Evolutionary conservation across 1,140 invertebrate genomes (phyloP), one percentile per base, ranked within the genome.

Genomic region (Luehdorfia chinensis): DNA sequence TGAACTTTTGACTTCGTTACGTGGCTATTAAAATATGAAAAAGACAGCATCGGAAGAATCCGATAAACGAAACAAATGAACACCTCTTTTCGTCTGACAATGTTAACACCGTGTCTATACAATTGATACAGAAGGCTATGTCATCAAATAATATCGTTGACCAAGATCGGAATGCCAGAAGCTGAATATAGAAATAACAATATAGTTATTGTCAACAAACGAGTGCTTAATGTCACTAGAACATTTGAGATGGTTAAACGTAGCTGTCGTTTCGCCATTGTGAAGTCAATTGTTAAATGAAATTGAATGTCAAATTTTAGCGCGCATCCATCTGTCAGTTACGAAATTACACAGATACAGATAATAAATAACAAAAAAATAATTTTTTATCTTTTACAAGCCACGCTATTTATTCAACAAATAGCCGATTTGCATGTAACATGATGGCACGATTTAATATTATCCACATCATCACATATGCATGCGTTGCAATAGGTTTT

Each of bases 291-390:
- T 37, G 18, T 37, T 16, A 37, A 23, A 37, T 37, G 18, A 37
- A n/a, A 37, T 11, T 30, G 11, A 37, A 37, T 37, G 34, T 37
- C 18, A 37, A 37, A 16, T 37, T 23, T 37, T 37, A 5, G 34
- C 34, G 34, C 34, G 34, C 15, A 18, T 33, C 18, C 9, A 33
- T 8, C 14, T 33, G 32, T 33, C 32, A 33, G 2, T 15, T 15
- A 9, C 9, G 1, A 16, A 2, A 33, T 13, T 4, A n/a, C n/a
- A n/a, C n/a, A n/a, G n/a, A n/a, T n/a, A n/a, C n/a, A n/a, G n/a
- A n/a, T n/a, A n/a, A n/a, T n/a, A n/a, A n/a, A n/a, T n/a, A n/a
- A n/a, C n/a, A 5, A 30, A 5, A n/a, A n/a, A n/a, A n/a, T n/a
- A n/a, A n/a, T n/a, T n/a, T n/a, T n/a, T n/a, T n/a, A n/a, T n/a